A percentile compares a stretch with the other conserved stretches of the same genome.
phyloP scores from a whole-genome alignment of 1,140 invertebrate genomes.

The Aphis gossypii region DNA sequence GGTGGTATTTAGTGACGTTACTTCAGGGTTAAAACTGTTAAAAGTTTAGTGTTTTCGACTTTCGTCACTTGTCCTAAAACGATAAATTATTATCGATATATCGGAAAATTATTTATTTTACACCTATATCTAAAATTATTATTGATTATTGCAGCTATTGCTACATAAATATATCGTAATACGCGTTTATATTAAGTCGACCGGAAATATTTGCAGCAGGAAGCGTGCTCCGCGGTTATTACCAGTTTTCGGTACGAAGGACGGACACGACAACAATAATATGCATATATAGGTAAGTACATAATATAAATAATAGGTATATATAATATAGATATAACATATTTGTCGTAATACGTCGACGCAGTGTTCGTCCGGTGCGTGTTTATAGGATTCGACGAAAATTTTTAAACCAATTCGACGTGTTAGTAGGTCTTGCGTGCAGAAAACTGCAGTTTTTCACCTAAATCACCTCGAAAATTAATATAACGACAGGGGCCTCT shows the following conservation, averaged over 20 bases:
- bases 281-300: neutral
- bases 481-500: neutral
- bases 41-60: neutral
- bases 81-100: too few species aligned
- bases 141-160: too few species aligned
- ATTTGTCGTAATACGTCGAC: neutral
- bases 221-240: neutral
- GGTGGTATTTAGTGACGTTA: neutral
- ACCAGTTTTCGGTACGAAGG: neutral
- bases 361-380: neutral
- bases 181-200: neutral
- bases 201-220: conserved; percentile 10
- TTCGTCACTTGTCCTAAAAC: neutral
- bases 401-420: neutral
- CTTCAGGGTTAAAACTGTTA: neutral
- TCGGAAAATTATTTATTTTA: too few species aligned
- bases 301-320: neutral
- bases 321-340: neutral
- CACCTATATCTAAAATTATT: too few species aligned
- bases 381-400: neutral
- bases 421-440: neutral
- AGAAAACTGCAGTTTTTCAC: neutral
- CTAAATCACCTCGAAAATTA: neutral
- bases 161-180: neutral
- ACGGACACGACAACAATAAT: neutral